Conservation (phyloP, 2,113 vertebrate species). For the Plectropomus leopardus region DNA sequence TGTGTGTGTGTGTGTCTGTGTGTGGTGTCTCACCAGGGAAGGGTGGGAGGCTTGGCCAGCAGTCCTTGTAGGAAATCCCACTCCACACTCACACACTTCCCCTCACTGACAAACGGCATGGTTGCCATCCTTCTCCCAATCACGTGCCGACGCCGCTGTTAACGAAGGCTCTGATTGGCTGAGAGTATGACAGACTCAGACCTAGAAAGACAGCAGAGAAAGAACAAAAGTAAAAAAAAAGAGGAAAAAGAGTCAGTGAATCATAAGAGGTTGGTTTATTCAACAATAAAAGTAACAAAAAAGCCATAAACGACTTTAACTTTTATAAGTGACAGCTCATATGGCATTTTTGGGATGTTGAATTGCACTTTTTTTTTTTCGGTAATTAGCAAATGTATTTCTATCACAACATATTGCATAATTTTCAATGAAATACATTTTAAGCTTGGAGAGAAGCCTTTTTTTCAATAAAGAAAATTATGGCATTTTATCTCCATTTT, state of each 20-base stretch:
- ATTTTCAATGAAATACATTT: background rate
- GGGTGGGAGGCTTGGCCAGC: constrained; percentile 89
- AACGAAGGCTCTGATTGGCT: constrained; percentile 81
- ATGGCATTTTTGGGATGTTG: background rate
- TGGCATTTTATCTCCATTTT: constrained; percentile 28
- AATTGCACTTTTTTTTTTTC: background rate
- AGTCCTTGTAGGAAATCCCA: constrained; percentile 94
- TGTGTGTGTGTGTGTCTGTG: constrained; percentile 38
- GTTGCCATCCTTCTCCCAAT: constrained; percentile 87
- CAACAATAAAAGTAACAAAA: background rate
- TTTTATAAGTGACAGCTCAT: background rate
- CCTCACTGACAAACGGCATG: constrained; percentile 89
- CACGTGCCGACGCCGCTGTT: constrained; percentile 72
- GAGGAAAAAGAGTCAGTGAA: background rate
- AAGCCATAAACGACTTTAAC: background rate
- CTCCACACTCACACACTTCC: constrained; percentile 89
- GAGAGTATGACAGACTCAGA: constrained; percentile 75
- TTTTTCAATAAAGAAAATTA: background rate
- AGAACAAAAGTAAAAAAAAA: background rate
- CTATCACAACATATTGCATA: background rate
- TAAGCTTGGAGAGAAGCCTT: background rate
- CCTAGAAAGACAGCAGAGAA: constrained; percentile 51
- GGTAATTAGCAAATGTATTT: background rate
- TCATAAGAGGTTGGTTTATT: background rate
- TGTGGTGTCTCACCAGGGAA: constrained; percentile 88